Conservation (phyloP, 2,888 invertebrate species). For the Chrysopilus asiliformis region DNA sequence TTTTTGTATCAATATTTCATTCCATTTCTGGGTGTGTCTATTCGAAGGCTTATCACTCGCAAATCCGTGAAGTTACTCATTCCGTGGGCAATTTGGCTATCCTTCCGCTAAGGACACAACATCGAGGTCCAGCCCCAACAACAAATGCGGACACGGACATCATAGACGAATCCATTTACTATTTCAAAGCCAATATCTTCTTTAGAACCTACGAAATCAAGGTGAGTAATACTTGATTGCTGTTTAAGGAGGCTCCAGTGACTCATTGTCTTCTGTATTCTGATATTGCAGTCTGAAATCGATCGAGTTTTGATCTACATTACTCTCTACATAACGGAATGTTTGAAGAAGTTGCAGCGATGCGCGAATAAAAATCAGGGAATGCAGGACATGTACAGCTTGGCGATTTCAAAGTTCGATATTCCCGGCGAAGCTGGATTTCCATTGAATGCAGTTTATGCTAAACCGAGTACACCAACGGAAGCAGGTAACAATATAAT, state of each 20-base stretch:
- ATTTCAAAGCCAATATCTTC: conserved; percentile 98
- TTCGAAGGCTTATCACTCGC: conserved; percentile 87
- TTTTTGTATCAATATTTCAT: too few species aligned
- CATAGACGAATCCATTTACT: conserved; percentile 93
- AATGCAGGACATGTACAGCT: conserved; percentile 87
- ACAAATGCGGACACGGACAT: conserved; percentile 69
- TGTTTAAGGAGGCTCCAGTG: too few species aligned
- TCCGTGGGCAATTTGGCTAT: conserved; percentile 86
- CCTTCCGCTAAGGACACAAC: conserved; percentile 78
- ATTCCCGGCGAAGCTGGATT: conserved; percentile 93
- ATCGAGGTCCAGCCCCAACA: conserved; percentile 82
- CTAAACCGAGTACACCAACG: conserved; percentile 59
- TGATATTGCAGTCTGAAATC: conserved; percentile 67
- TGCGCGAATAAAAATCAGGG: conserved; percentile 83
- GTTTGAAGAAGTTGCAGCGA: conserved; percentile 85
- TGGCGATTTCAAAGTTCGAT: conserved; percentile 90
- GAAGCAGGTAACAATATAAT: conserved; percentile 56
- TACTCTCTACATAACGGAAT: conserved; percentile 94
- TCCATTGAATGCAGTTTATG: conserved; percentile 90
- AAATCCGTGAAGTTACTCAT: conserved; percentile 57
- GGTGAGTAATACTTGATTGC: conserved; percentile 43
- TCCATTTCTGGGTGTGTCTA: too few species aligned
- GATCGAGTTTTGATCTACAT: conserved; percentile 95
- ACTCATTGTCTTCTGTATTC: conserved; percentile 2
- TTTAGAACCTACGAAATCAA: conserved; percentile 98